These are phyloP conservation scores for Nymphalis urticae DNA, from an alignment of 2,888 invertebrate genomes.

Conservation along the genomic window DNA sequence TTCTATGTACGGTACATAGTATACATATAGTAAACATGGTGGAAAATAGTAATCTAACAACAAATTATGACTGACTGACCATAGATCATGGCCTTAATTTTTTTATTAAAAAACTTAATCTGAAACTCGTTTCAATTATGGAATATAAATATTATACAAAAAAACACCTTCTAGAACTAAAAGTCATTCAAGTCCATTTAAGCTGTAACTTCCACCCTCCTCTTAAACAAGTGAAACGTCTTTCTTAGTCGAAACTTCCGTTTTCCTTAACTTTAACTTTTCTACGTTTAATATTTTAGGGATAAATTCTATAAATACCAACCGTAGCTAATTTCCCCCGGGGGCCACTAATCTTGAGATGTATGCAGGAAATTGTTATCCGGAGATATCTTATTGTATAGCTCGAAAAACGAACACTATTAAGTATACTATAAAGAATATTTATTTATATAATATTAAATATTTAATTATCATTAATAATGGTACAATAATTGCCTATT, in stretches of 20 bases:
- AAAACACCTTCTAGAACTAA: not conserved
- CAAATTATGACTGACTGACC: no score
- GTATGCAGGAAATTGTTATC: slow-evolving; percentile 3
- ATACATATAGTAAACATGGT: no score
- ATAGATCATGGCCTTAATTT: no score
- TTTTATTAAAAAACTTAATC: not conserved
- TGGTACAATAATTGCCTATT: no score
- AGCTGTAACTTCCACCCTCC: slow-evolving; percentile 4
- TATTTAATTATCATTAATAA: no score
- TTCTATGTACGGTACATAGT: no score
- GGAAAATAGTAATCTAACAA: no score
- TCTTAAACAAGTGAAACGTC: not conserved
- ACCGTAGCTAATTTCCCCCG: slow-evolving; percentile 25
- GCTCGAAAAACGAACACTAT: not conserved
- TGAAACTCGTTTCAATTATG: not conserved
- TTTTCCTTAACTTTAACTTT: not conserved
- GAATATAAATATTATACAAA: not conserved
- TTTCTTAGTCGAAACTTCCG: slow-evolving; percentile 2
- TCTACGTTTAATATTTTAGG: slow-evolving; percentile 18
- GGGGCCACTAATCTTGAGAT: slow-evolving; percentile 22
- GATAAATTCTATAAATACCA: slow-evolving; percentile 16
- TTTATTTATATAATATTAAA: no score
- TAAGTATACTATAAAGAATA: no score
- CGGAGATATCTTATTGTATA: not conserved
- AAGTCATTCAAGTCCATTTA: not conserved